Evolutionary conservation across 2,113 vertebrate species (phyloP).

Genomic region (Solea senegalensis): DNA sequence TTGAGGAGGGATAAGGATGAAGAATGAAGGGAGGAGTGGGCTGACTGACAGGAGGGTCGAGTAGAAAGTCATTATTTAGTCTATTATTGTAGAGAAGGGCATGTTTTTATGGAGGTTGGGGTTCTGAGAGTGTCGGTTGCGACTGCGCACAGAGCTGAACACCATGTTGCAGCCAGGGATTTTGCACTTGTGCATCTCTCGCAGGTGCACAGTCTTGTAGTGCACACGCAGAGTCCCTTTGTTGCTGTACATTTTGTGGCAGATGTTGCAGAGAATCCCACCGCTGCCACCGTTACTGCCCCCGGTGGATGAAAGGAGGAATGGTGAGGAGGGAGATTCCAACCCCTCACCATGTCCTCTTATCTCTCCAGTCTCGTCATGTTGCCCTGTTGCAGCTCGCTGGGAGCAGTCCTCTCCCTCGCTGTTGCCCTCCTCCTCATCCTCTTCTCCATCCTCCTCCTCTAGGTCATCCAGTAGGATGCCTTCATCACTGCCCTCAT

Average conservation of each 20-base stretch:
- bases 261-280: conserved; percentile 98
- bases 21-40: conserved; percentile 57
- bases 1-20: conserved; percentile 59
- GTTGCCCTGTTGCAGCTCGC: conserved; percentile 74
- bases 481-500: conserved; percentile 96
- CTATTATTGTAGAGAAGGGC: conserved; percentile 90
- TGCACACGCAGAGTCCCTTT: conserved; percentile 98
- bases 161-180: conserved; percentile 99
- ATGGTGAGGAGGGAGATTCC: conserved; percentile 78
- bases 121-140: conserved; percentile 99
- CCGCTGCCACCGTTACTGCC: conserved; percentile 85
- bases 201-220: conserved; percentile 98
- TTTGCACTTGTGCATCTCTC: conserved; percentile 99
- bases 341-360: conserved; percentile 54
- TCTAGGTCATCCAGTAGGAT: conserved; percentile 96
- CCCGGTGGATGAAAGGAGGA: conserved; percentile 85
- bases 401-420: conserved; percentile 91
- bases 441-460: conserved; percentile 68
- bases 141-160: conserved; percentile 98
- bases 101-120: conserved; percentile 99
- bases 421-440: conserved; percentile 82
- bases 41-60: conserved; percentile 55
- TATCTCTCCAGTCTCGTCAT: conserved; percentile 61
- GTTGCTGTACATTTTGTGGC: conserved; percentile 99
- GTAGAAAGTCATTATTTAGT: conserved; percentile 66